Base-by-base conservation (phyloP, 2,888 invertebrate genomes). In the Drosophila mulleri region DNA sequence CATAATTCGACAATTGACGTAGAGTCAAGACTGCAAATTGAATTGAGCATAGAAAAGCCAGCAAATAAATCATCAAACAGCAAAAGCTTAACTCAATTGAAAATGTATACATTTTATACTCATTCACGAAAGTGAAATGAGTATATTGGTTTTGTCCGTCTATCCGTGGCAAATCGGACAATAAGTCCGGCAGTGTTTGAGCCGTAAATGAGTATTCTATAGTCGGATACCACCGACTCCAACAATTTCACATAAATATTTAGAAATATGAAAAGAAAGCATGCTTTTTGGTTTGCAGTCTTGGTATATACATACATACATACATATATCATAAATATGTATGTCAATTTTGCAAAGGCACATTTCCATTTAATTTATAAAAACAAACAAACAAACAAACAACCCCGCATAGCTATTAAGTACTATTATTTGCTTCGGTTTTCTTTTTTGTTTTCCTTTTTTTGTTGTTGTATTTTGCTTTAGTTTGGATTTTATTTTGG, bases 381-480 rank as follows among this genome's bases (percentile, higher is more conserved):
- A 50, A 14, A 48, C 4, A 48, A 29, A 48, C 6, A 9, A 16
- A 39, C 3, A 18, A 16, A 48, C 20, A 5, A n/a, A 39, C 1
- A 41, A 8, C n/a, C 20, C 16, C 47, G 47, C 26, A n/a, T 29
- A 48, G 29, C 12, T n/a, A 12, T 32, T 20, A 52, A 37, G 20
- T 35, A 52, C 3, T 23, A 16, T 52, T 20, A 37, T 35, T 52
- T 37, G 32, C 32, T 18, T 50, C 1, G 2, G 2, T 52, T 47
- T 26, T 1, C 0, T 56, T 23, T 56, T 23, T 14, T 37, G 50
- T 61, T 26, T 45, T 5, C 7, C 32, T 47, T 56, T 64, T 29
- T 7, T 69, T 57, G 20, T 62, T 14, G n/a, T 39, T 14, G n/a
- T 32, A 41, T 18, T 45, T 41, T 39, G 26, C 42, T 69, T 26